Percentiles rank a stretch among this genome's conserved stretches.
Evolutionary conservation across 2,888 invertebrate species (phyloP).

Genomic region (Cremastobaeus sp.): DNA sequence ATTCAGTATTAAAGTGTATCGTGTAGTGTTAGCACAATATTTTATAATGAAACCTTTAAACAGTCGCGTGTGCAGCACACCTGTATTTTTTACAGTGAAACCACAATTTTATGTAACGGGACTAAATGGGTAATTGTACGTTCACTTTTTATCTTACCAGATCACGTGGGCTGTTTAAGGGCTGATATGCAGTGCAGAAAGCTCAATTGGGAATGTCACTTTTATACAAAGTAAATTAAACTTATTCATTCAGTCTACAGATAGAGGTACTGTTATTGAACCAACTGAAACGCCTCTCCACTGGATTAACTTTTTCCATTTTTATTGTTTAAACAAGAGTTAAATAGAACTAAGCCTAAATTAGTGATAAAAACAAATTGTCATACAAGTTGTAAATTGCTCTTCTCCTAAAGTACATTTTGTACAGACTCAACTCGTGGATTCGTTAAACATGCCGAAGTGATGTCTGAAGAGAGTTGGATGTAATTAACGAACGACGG

Average conservation of each 20-base stretch:
- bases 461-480: no score
- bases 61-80: no score
- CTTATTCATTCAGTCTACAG: constrained; percentile 6
- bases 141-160: no score
- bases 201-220: constrained; percentile 12
- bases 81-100: no score
- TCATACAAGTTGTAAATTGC: constrained; percentile 16
- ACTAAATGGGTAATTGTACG: no score
- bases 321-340: constrained; percentile 32
- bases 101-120: no score
- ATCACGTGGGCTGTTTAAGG: constrained; percentile 7
- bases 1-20: no score
- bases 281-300: background rate
- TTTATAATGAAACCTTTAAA: constrained; percentile 1
- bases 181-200: background rate
- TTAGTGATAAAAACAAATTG: constrained; percentile 24
- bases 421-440: constrained; percentile 29
- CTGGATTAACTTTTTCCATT: constrained; percentile 20
- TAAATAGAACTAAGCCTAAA: constrained; percentile 41
- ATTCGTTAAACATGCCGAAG: constrained; percentile 1
- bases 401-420: constrained; percentile 21
- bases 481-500: no score
- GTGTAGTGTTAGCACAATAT: no score
- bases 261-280: background rate
- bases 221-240: constrained; percentile 19